Conservation (phyloP, 2,113 vertebrate genomes). For the Anser brachyrhynchus region DNA sequence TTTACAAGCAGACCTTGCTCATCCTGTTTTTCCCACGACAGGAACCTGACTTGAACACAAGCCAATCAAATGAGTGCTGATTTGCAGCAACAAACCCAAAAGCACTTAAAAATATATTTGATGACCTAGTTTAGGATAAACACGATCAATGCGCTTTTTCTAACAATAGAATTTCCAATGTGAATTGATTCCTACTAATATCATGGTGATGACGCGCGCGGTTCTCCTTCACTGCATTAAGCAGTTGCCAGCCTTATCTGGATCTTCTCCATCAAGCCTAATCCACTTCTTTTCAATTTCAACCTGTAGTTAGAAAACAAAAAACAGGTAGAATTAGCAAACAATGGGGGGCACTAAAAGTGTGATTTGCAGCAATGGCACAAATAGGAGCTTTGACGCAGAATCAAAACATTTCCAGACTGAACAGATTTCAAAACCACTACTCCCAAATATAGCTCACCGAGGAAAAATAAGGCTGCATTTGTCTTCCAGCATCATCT, state of each 20-base stretch:
- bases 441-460: not conserved
- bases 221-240: slow-evolving; percentile 79
- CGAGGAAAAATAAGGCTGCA: not conserved
- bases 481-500: not conserved
- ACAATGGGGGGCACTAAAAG: not conserved
- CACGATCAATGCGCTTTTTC: slow-evolving; percentile 4
- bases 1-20: not conserved
- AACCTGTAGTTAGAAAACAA: slow-evolving; percentile 79
- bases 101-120: not conserved
- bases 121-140: slow-evolving; percentile 5
- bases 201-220: not conserved
- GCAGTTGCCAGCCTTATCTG: slow-evolving; percentile 83
- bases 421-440: not conserved
- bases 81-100: slow-evolving; percentile 16
- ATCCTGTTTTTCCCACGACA: not conserved
- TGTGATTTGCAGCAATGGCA: not conserved
- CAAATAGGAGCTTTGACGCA: not conserved
- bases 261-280: slow-evolving; percentile 85
- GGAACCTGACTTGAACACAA: not conserved
- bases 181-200: slow-evolving; percentile 30
- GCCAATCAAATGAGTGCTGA: not conserved
- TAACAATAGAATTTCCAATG: slow-evolving; percentile 34
- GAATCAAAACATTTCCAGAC: slow-evolving; percentile 21
- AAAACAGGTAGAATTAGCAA: not conserved
- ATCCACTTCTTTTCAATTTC: slow-evolving; percentile 97